A percentile compares a stretch with the other conserved stretches of the same genome.
These are phyloP conservation scores for Phrynocephalus guinanensis DNA, from an alignment of 2,797 vertebrate species.

Conservation along the genomic window DNA sequence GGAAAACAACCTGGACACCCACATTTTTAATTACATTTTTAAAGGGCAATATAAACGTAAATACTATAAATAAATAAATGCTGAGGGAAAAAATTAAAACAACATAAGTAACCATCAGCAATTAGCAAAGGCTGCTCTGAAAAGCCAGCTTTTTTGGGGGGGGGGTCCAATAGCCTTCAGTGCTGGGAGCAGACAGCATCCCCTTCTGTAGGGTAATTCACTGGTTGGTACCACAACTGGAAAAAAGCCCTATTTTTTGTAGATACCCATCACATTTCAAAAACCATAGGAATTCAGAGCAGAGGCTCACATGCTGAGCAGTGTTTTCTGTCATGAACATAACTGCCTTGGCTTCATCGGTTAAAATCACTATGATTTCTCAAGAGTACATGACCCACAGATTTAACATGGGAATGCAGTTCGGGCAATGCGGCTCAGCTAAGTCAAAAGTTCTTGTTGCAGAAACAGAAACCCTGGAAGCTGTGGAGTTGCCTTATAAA, in stretches of 20 bases:
- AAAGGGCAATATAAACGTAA: too few relatives aligned
- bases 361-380: background rate
- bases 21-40: background rate
- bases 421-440: background rate
- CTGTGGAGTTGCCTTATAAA: background rate
- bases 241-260: background rate
- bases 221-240: background rate
- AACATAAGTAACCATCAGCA: background rate
- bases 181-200: background rate
- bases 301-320: background rate
- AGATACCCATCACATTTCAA: background rate
- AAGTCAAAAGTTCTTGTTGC: background rate
- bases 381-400: background rate
- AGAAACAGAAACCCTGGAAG: background rate
- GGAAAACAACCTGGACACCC: background rate
- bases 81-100: background rate
- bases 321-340: background rate
- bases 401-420: background rate
- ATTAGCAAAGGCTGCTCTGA: background rate
- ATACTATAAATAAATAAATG: too few relatives aligned
- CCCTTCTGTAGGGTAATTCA: background rate
- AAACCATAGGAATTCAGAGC: background rate
- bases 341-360: background rate
- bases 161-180: background rate
- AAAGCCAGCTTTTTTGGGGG: background rate